Base-by-base conservation (phyloP, 1,140 invertebrate species). In the Aphaenogaster ashmeadi region DNA sequence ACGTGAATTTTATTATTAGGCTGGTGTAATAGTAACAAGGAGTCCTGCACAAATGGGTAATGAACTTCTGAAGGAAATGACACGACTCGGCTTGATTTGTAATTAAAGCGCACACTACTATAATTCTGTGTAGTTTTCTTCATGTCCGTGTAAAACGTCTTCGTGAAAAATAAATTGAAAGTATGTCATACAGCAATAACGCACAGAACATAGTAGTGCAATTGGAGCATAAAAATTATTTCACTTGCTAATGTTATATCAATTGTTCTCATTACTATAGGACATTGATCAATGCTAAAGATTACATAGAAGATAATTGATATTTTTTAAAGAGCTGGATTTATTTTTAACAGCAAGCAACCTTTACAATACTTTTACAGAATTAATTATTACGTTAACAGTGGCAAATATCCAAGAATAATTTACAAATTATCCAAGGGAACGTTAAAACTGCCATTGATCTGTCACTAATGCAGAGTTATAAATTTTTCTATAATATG, bases 11-110 rank as follows among this genome's bases (percentile, higher is more conserved):
- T 83, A 9, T 92, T 93, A 87, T 89, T 88, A 97, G 96, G 98
- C 98, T 94, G 98, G 98, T 89, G 99, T 99, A 62, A 97, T 98
- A 93, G 99, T 99, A 13, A 99, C 99, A 41, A 98, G 97, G 93
- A 99, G 98, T 94, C 99, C 99, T 44, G 99, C 99, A 88, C 98
- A 99, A 96, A 98, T 99, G 98, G 99, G 99, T 66, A 97, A 96
- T 80, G 97, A 98, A 94, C 96, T 99, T 89, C 96, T 97, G 85
- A 98, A 99, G 96, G 98, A 98, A 96, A 98, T 98, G 98, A 97
- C 97, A 93, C 96, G 97, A 94, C 95, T 97, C 93, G 96, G 96
- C 91, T 96, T 97, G 91, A 96, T 96, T 79, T 92, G 88, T 90
- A 94, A 93, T 91, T 90, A 79, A 93, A 80, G 54, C 47, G 72